Conservation (phyloP, 2,113 vertebrate genomes). For the Accipiter virgatus region DNA sequence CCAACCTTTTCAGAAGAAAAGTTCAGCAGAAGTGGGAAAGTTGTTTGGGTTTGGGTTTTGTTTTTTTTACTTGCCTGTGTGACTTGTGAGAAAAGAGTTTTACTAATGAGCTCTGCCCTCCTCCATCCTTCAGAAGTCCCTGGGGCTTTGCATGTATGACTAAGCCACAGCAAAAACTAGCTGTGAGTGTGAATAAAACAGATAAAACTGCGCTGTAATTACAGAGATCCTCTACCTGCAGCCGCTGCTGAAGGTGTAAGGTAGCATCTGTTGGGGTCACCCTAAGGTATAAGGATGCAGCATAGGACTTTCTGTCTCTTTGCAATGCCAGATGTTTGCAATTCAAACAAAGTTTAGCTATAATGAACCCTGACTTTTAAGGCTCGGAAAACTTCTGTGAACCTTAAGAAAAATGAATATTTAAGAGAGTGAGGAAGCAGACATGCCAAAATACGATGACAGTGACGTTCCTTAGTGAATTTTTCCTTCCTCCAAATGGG, state of each 20-base stretch:
- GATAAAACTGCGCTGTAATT: neutral
- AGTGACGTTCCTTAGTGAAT: neutral
- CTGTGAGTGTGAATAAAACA: neutral
- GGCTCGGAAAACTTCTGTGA: neutral
- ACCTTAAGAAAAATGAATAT: neutral
- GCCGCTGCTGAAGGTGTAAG: neutral
- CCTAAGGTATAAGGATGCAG: neutral
- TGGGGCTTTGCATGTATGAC: neutral
- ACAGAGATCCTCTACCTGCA: neutral
- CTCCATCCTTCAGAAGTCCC: neutral
- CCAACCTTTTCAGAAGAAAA: constrained; percentile 17
- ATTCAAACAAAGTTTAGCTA: neutral
- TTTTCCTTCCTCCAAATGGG: neutral
- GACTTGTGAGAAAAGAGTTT: neutral
- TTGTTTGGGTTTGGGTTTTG: neutral
- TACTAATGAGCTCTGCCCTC: neutral
- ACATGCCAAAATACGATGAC: neutral
- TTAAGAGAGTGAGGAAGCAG: neutral
- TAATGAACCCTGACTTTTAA: neutral
- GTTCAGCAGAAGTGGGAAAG: constrained; percentile 2
- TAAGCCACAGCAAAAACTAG: neutral
- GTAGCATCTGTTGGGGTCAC: neutral
- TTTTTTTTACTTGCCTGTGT: neutral
- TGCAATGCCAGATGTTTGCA: neutral
- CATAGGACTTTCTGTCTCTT: neutral